Evolutionary conservation across 2,797 vertebrate species (phyloP), one percentile per base, ranked within the genome.

Genomic region (Tachyglossus aculeatus): DNA sequence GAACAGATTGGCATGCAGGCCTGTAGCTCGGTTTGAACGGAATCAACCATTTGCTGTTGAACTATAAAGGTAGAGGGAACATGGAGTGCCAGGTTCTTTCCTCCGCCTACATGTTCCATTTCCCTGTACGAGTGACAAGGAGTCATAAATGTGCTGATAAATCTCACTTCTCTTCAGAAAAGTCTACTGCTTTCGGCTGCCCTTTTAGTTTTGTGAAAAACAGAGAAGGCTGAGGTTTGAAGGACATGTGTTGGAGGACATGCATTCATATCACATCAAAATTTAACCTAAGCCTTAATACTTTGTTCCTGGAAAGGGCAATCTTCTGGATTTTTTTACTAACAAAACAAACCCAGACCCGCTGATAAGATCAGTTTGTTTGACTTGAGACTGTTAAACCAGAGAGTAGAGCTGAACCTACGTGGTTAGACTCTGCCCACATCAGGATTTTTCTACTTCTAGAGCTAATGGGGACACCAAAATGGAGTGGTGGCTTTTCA

Each of bases 111-210:
- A 22, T 48, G 24, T 65, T 52, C 21, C 6, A 3, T 6, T 73
- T 38, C 69, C 39, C 27, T 70, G 15, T 40, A 3, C 51, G 37
- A 37, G 14, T n/a, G 37, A 25, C 3, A 6, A 15, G 41, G 55
- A 40, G 22, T 32, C 36, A 77, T 71, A 82, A 22, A 47, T 44
- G 2, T 16, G 64, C 41, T 36, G 50, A 59, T 0, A 1, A 74
- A 43, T 67, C 59, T 63, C 82, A 74, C 31, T 73, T 78, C 32
- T 16, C 37, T 73, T 40, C 34, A 64, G 61, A 64, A 77, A 52
- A 55, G 53, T 25, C 61, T 67, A 39, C 77, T 83, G 81, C 75
- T 66, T 72, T 83, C 88, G 82, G 45, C 74, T 83, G 59, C n/a
- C 21, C 54, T 83, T 84, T 81, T 2, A 24, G 60, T 64, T 53